Evolutionary conservation across 2,888 invertebrate genomes (phyloP), one percentile per base, ranked within the genome.

Genomic region (Drosophila acutilabella): DNA sequence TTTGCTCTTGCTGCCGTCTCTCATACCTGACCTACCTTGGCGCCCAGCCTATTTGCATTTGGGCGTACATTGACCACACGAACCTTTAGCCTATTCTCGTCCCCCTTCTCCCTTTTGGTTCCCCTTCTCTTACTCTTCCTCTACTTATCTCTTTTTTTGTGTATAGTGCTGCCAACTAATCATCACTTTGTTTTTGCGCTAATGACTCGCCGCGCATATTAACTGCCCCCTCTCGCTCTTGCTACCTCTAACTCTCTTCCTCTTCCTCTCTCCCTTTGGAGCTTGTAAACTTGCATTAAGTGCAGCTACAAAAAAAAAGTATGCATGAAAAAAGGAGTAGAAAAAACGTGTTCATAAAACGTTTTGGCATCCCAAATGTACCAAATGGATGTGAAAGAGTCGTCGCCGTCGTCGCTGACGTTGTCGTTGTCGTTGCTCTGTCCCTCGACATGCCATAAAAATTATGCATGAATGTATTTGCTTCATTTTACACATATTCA

Each of bases 401-500:
- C 44, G 67, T 57, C 45, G 58, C 36, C 41, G 52, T 61, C 36
- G 56, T 40, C 51, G 40, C 4, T 4, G 13, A 1, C 30, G 30
- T 36, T 18, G 67, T 57, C 45, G 58, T 41, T 44, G 52, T 58
- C 36, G 56, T 40, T 36, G 36, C 36, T 36, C 36, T 38, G 40
- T 57, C 70, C 76, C 73, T 69, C 68, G 73, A 83, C 74, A 74
- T 79, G 84, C 77, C 70, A 88, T 85, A 76, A 75, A 86, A 88
- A 88, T 88, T 84, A 88, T 84, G 87, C 89, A 88, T 86, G 84
- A 83, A 88, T 87, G 84, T 88, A 88, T 83, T 86, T 83, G 81
- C 84, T 74, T 80, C 72, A 74, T 79, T 88, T 71, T 76, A 67
- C 78, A 73, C 61, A 67, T 59, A 57, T 44, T 47, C 72, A 58